Evolutionary conservation across 2,797 vertebrate genomes (phyloP), one percentile per base, ranked within the genome.

Genomic region (Synaphobranchus kaupii): DNA sequence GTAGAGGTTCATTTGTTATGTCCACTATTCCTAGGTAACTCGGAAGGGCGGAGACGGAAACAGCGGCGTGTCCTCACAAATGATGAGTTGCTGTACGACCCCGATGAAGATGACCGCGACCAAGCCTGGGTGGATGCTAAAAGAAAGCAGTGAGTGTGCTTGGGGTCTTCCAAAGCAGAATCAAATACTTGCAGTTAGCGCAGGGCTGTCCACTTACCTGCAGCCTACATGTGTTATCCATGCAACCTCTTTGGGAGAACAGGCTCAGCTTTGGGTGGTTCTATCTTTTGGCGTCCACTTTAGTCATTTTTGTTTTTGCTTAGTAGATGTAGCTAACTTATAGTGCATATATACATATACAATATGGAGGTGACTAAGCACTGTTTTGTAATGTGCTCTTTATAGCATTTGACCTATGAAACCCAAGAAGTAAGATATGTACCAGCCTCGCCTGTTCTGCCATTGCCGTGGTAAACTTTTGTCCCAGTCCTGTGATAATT

Each of bases 61-160:
- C 96, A 96, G 4, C 95, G 95, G 1, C 91, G 88, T 39, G 92
- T 99, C 82, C 97, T 90, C 80, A 97, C 97, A 88, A 99, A 99
- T 82, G 98, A 99, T 66, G 98, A 99, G 89, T 94, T 99, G 86
- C 91, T 99, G 0, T 99, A 99, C 47, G 98, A 99, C 91, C 98
- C 98, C 0, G 96, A 99, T 1, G 94, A 98, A 94, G 98, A 99
- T 86, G 96, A 94, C 47, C 94, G 97, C 86, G 97, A 99, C 93
- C 98, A 99, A 92, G 98, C 96, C 76, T 99, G 98, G 98, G 97
- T 99, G 76, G 97, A 99, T 83, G 95, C 95, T 83, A 95, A 92
- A 87, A 97, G 98, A 90, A 96, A 95, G 86, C 85, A 90, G 98
- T 99, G 90, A 95, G 95, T 86, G 52, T 50, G 3, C 28, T 28